A percentile compares a stretch with the other conserved stretches of the same genome.
These are phyloP conservation scores for Festucalex cinctus DNA, from an alignment of 2,113 vertebrate species.

Conservation along the genomic window DNA sequence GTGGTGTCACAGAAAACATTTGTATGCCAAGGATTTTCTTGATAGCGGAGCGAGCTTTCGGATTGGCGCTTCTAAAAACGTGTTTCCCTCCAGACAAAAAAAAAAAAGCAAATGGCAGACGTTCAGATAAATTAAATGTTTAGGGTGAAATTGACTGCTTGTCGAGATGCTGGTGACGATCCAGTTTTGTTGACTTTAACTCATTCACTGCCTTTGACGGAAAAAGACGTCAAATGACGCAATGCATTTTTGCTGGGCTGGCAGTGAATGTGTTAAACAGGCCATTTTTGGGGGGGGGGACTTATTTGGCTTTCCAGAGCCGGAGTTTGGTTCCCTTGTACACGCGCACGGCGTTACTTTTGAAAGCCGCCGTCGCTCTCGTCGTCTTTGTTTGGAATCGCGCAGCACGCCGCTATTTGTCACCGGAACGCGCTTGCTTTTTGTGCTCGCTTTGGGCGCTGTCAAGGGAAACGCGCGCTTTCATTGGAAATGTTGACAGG, in stretches of 20 bases:
- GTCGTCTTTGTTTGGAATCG: slow-evolving; percentile 46
- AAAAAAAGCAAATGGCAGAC: slow-evolving; percentile 20
- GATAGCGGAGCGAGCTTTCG: slow-evolving; percentile 27
- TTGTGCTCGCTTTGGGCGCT: slow-evolving; percentile 45
- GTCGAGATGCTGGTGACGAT: slow-evolving; percentile 15
- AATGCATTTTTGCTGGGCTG: no score
- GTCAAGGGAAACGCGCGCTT: slow-evolving; percentile 39
- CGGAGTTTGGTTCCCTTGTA: slow-evolving; percentile 35
- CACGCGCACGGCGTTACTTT: slow-evolving; percentile 50
- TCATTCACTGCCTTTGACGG: no score
- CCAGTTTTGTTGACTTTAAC: no score
- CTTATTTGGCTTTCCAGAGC: slow-evolving; percentile 33
- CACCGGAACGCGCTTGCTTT: slow-evolving; percentile 24
- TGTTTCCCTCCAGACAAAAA: slow-evolving; percentile 22
- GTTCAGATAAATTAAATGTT: slow-evolving; percentile 49
- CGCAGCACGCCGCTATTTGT: slow-evolving; percentile 49
- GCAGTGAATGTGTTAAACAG: no score
- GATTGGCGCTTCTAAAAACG: slow-evolving; percentile 50
- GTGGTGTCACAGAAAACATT: slow-evolving; percentile 61
- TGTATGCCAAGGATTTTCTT: slow-evolving; percentile 64
- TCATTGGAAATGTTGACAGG: slow-evolving; percentile 62
- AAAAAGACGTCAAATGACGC: no score
- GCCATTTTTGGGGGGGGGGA: neutral
- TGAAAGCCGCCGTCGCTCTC: slow-evolving; percentile 25
- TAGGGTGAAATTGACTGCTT: slow-evolving; percentile 35